These are phyloP conservation scores for Ploceus nigricollis DNA, from an alignment of 2,113 vertebrate genomes.

Conservation along the genomic window DNA sequence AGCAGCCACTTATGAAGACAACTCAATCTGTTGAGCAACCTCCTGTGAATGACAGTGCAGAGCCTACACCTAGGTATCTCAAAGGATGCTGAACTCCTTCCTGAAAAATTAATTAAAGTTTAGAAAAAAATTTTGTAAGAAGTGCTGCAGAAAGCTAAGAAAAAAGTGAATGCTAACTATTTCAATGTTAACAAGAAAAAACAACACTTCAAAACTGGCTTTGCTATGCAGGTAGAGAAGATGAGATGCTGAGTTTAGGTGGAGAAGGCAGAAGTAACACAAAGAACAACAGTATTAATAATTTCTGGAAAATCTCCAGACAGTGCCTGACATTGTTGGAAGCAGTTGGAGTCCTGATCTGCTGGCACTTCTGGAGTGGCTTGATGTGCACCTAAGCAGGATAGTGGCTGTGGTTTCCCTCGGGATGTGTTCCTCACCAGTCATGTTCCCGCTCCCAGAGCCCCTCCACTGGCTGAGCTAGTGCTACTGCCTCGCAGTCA, in stretches of 20 bases:
- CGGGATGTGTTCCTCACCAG: rapidly evolving
- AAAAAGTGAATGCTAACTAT: neutral
- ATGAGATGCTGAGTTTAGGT: neutral
- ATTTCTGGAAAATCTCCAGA: neutral
- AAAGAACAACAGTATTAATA: neutral
- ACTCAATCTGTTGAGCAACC: neutral
- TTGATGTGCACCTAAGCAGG: neutral
- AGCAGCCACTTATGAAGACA: rapidly evolving
- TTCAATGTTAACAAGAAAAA: conserved; percentile 20
- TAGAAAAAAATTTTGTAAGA: neutral
- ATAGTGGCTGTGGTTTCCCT: rapidly evolving
- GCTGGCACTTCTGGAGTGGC: rapidly evolving
- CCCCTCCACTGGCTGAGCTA: neutral
- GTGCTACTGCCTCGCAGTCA: neutral
- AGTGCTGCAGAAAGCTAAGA: neutral
- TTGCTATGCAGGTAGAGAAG: neutral
- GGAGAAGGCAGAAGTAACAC: neutral
- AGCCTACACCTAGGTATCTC: neutral
- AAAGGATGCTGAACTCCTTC: neutral
- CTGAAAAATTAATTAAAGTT: neutral
- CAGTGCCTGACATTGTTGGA: neutral
- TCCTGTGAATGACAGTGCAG: neutral
- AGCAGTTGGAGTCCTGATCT: neutral
- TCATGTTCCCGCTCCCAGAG: neutral
- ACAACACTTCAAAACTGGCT: neutral